Evolutionary conservation across 2,797 vertebrate species (phyloP), one percentile per base, ranked within the genome.

Genomic region (Lates japonicus): DNA sequence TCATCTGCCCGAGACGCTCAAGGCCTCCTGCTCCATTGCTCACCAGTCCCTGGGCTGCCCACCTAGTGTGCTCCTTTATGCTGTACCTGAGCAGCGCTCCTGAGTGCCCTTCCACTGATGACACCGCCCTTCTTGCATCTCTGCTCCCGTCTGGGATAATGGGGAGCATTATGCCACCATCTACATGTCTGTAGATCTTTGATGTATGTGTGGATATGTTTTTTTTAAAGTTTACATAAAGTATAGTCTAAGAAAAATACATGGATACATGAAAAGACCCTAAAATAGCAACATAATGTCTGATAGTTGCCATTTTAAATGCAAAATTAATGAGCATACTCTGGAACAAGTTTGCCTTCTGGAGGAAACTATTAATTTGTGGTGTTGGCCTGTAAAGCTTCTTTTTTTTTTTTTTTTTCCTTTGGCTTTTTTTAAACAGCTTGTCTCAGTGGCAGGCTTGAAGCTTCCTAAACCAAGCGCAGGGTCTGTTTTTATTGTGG

Each of bases 321-420:
- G 80, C 78, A 77, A 89, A 93, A 94, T 95, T 90, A 95, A 95
- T 93, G 87, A 94, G 92, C 76, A 67, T 76, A 85, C 84, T 88
- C 87, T 89, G 87, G 87, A 91, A 88, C 86, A 82, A 91, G 68
- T 88, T 90, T 90, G 87, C 86, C 88, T 92, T 92, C 85, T 90
- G 87, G 90, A 95, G 94, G 94, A 95, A 95, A 94, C 92, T 92
- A 94, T 94, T 95, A 93, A 95, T 95, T 95, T 94, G 94, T 86
- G 87, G 83, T 85, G 81, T 85, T 86, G 87, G 93, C 93, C 87
- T 92, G 86, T 93, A 90, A 93, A 84, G 81, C 44, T 52, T 83
- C 25, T 89, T 67, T 61, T 84, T 86, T 78, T 54, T 61, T 89
- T 67, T 61, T 84, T 86, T 78, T 54, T 61, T 65, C 67, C 76